Evolutionary conservation across 2,888 invertebrate genomes (phyloP).

Genomic region (Cheilosia soror): DNA sequence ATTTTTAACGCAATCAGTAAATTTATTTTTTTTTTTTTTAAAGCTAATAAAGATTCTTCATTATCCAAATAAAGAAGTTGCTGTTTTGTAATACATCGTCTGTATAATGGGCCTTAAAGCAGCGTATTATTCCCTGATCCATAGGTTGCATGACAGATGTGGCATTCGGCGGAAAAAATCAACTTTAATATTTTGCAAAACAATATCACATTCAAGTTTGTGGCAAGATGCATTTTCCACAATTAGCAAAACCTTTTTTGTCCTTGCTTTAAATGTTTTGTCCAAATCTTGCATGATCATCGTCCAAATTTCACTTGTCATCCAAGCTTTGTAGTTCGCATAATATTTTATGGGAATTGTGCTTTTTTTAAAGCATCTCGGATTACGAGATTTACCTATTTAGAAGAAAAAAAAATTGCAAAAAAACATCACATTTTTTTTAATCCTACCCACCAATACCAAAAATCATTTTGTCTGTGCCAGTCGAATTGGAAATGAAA

Average conservation of each 20-base stretch:
- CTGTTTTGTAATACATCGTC: too few species aligned
- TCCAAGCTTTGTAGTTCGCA: slow-evolving; percentile 67
- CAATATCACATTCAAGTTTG: slow-evolving; percentile 34
- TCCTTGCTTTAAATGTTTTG: slow-evolving; percentile 53
- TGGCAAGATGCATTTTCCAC: slow-evolving; percentile 65
- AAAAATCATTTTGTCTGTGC: slow-evolving; percentile 68
- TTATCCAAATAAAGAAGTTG: too few species aligned
- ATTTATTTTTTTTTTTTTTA: too few species aligned
- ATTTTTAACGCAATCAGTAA: too few species aligned
- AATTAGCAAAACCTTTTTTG: slow-evolving; percentile 64
- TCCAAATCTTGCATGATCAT: slow-evolving; percentile 51
- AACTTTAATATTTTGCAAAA: slow-evolving; percentile 52
- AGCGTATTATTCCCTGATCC: slow-evolving; percentile 66
- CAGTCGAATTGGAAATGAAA: slow-evolving; percentile 70
- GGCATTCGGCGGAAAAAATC: slow-evolving; percentile 61
- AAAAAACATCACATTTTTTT: slow-evolving; percentile 5
- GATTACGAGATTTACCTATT: too few species aligned
- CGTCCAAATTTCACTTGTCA: slow-evolving; percentile 64
- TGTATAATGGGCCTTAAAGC: slow-evolving; percentile 5
- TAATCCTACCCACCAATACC: slow-evolving; percentile 48
- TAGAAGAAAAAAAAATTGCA: too few species aligned
- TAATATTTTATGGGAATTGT: slow-evolving; percentile 57
- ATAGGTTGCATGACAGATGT: slow-evolving; percentile 58
- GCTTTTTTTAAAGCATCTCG: too few species aligned
- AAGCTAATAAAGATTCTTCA: too few species aligned